phyloP scores from a whole-genome alignment of 2,888 invertebrate genomes.

The Pandemis corylana region DNA sequence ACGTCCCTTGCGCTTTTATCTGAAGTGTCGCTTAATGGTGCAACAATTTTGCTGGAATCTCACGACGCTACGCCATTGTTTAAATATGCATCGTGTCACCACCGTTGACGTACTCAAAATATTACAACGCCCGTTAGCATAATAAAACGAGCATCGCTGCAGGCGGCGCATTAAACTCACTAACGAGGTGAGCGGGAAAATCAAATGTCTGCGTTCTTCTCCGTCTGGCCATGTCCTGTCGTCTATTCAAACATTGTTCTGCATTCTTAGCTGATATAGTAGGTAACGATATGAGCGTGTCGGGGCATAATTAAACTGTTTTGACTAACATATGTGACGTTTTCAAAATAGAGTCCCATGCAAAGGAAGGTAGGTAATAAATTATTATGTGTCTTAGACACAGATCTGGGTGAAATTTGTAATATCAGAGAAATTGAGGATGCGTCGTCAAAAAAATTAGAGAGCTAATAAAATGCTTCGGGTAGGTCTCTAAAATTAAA shows the following conservation, averaged over 20 bases:
- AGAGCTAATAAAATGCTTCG: no score
- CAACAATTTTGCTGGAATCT: constrained; percentile 65
- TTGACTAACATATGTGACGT: not conserved
- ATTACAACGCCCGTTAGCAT: constrained; percentile 79
- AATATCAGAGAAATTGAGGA: no score
- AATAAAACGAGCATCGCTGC: constrained; percentile 59
- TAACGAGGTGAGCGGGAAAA: constrained; percentile 64
- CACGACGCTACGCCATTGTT: constrained; percentile 61
- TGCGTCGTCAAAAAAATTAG: no score
- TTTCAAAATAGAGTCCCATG: not conserved
- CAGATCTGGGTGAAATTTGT: no score
- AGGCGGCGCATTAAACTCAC: constrained; percentile 45
- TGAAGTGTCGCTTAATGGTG: constrained; percentile 66
- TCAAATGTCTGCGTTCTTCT: constrained; percentile 58
- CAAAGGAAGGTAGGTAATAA: not conserved
- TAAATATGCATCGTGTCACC: constrained; percentile 50
- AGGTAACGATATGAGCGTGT: not conserved
- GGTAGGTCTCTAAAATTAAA: no score
- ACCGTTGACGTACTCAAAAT: constrained; percentile 77
- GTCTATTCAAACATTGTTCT: constrained; percentile 1
- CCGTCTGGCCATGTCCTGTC: constrained; percentile 37
- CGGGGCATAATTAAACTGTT: not conserved
- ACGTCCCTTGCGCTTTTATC: constrained; percentile 53
- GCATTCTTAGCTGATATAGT: not conserved
- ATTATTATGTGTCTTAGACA: no score